Conservation (phyloP, 2,113 vertebrate genomes). For the Morone chrysops region DNA sequence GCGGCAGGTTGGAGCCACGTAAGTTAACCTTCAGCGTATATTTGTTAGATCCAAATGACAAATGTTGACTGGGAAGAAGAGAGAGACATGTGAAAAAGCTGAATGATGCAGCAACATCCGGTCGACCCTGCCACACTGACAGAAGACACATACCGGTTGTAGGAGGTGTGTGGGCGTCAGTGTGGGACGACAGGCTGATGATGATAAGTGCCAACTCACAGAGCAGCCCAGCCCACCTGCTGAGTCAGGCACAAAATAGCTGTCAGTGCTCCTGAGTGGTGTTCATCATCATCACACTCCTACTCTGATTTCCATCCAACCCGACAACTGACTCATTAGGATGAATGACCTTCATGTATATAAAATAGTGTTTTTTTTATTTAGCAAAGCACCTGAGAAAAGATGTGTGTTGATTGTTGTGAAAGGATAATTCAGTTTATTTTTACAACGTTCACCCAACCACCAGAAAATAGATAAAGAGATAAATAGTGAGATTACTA, state of each 20-base stretch:
- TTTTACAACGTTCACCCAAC: no score
- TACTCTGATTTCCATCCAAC: constrained; percentile 35
- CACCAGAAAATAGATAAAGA: no score
- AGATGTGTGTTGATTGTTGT: neutral
- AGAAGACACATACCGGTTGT: constrained; percentile 42
- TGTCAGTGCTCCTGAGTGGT: constrained; percentile 32
- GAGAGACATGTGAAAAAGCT: neutral
- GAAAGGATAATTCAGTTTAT: neutral
- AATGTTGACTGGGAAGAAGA: neutral
- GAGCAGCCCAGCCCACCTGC: constrained; percentile 32
- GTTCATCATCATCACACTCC: constrained; percentile 45
- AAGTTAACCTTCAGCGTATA: constrained; percentile 77
- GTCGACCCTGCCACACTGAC: constrained; percentile 19
- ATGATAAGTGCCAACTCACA: constrained; percentile 45
- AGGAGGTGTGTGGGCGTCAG: constrained; percentile 54
- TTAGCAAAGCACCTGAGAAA: neutral
- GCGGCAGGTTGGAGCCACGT: constrained; percentile 98
- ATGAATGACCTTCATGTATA: neutral
- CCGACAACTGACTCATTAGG: neutral
- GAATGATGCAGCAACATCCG: neutral
- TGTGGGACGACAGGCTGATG: constrained; percentile 38
- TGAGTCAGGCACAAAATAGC: constrained; percentile 40
- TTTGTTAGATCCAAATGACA: neutral
- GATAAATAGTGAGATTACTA: no score
- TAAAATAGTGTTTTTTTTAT: neutral